Conservation (phyloP, 2,888 invertebrate genomes). For the Polyommatus iphigenia region DNA sequence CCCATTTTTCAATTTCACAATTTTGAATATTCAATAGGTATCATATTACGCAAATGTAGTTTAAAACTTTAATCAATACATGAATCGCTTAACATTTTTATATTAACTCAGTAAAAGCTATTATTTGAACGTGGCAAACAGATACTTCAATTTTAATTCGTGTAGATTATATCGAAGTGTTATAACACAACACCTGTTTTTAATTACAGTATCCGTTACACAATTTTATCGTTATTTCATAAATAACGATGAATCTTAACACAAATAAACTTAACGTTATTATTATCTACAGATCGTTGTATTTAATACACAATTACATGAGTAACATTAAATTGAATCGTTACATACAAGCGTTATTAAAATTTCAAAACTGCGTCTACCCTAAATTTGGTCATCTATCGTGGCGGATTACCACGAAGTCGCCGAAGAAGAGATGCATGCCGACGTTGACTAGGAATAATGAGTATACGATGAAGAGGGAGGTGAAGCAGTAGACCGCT, state of each 20-base stretch:
- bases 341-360: slow-evolving; percentile 40
- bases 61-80: not conserved
- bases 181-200: not conserved
- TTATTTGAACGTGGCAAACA: not conserved
- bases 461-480: slow-evolving; percentile 46
- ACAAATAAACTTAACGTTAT: slow-evolving; percentile 26
- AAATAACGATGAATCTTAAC: slow-evolving; percentile 15
- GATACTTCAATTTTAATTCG: not conserved
- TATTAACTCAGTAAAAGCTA: not conserved
- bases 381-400: slow-evolving; percentile 61
- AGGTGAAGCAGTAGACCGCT: slow-evolving; percentile 49
- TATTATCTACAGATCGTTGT: slow-evolving; percentile 50
- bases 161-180: not conserved
- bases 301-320: slow-evolving; percentile 50
- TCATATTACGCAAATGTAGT: not conserved
- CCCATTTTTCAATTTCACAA: not conserved
- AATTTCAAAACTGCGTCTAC: slow-evolving; percentile 38
- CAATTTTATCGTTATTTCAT: slow-evolving; percentile 32
- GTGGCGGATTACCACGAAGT: slow-evolving; percentile 40
- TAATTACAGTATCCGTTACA: slow-evolving; percentile 7
- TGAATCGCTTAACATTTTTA: not conserved
- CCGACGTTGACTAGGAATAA: slow-evolving; percentile 41
- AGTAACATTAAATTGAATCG: slow-evolving; percentile 43
- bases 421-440: slow-evolving; percentile 42
- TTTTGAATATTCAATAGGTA: not conserved